Base-by-base conservation (phyloP, 2,888 invertebrate genomes). In the Lasioglossum morio region DNA sequence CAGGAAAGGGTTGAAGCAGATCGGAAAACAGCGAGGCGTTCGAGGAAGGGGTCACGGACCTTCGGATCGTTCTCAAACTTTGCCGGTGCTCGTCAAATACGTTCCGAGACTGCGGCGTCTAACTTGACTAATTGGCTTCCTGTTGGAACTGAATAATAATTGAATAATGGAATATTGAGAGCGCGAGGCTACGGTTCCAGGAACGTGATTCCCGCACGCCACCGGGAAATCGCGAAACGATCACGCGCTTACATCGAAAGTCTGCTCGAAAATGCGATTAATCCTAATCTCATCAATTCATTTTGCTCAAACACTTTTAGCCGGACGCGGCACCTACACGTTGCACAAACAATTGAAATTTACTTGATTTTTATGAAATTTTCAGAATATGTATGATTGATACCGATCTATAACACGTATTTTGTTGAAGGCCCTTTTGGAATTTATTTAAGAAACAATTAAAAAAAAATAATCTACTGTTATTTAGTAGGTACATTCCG, bases 101-200 rank as follows among this genome's bases (percentile, higher is more conserved):
- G 85, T 82, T 85, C 75, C 75, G 70, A 82, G 73, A 80, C 79
- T 84, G 88, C 84, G 82, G 85, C 85, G 75, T 82, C 81, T 88
- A 89, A 89, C 88, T 91, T 83, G 79, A 81, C 88, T 92, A 92
- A 91, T 89, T 92, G 90, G 84, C 88, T 87, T 82, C 83, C 82
- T 85, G 85, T 76, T 81, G 69, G 86, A 88, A 82, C 85, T 87
- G 86, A 90, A 90, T 90, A 91, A 91, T 90, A 91, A 89, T 89
- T 82, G 79, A 89, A 90, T 92, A 89, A 92, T 92, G 80, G 81
- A 88, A 91, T 90, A 89, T 86, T 80, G 82, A 82, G 86, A 78
- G 73, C 23, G 72, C 53, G 70, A 60, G 81, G 73, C 63, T 74
- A 85, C 77, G 63, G 57, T 57, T 57, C 37, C 79, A 43, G 37